These are phyloP conservation scores for Calonectris borealis DNA, from an alignment of 2,113 vertebrate species.

Conservation along the genomic window DNA sequence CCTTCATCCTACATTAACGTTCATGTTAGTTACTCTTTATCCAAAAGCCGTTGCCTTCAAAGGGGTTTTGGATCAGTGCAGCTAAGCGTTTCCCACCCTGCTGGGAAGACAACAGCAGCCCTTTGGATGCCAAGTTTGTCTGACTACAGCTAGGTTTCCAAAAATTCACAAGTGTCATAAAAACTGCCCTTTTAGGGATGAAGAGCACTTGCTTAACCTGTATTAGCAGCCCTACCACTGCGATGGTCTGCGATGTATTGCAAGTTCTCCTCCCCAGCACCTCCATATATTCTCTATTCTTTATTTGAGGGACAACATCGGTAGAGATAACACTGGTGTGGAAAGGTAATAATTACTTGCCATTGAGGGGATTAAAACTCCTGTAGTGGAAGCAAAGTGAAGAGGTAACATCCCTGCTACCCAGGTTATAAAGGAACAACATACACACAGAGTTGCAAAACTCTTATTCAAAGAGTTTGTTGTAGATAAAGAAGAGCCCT, in stretches of 20 bases:
- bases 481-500: not conserved
- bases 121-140: not conserved
- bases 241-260: not conserved
- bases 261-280: not conserved
- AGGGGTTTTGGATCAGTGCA: not conserved
- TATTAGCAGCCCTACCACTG: not conserved
- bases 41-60: not conserved
- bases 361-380: conserved; percentile 46
- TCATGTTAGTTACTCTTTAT: not conserved
- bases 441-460: not conserved
- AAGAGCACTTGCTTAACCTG: not conserved
- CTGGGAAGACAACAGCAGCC: not conserved
- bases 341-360: conserved; percentile 55
- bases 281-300: not conserved
- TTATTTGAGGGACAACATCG: conserved; percentile 45
- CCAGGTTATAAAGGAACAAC: not conserved
- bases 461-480: not conserved
- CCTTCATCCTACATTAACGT: not conserved
- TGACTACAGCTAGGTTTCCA: not conserved
- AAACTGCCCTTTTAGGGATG: not conserved
- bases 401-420: not conserved
- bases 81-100: not conserved
- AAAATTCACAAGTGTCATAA: conserved; percentile 1
- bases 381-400: not conserved
- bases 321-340: conserved; percentile 11